Evolutionary conservation across 1,140 invertebrate species (phyloP), one percentile per base, ranked within the genome.

Genomic region (Lasaia peninsularis): DNA sequence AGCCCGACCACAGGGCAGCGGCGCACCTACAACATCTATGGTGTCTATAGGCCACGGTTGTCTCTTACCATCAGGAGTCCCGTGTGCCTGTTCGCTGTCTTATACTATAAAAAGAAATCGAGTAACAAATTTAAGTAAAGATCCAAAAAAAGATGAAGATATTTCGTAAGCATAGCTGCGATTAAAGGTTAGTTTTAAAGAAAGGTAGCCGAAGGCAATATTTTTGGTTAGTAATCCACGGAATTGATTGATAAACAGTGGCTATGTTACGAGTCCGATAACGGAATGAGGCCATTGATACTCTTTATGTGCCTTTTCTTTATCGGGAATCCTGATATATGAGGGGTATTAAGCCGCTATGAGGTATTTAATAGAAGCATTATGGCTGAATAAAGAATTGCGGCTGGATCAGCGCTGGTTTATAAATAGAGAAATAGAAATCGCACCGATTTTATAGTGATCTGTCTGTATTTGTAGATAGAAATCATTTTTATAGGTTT

Each of bases 181-280:
- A 6, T 3, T 5, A 6, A 24, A 24, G 24, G 24, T 18, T 40
- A 8, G 6, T 40, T 14, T 1, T 8, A 7, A n/a, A 35, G n/a
- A 40, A 40, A 18, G 12, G 35, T 40, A 14, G 35, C 16, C 14
- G 14, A 40, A 9, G 12, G 35, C 35, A 40, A 40, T 40, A 40
- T 18, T 40, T 40, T n/a, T 9, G 35, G 12, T 40, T 14, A 16
- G 35, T 40, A 40, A 40, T 40, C 35, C 35, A 40, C 35, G 12
- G 16, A 40, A 40, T 40, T 40, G 35, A 40, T 40, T 40, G 35
- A 40, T 40, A 40, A 40, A 40, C 35, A 40, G 35, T 40, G 35
- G 35, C 35, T 40, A 40, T 40, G 35, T 40, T 40, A 14, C 35
- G 14, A 40, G 35, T 8, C 14, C 35, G 35, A 40, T 40, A 40